These are phyloP conservation scores for Colinus virginianus DNA, from an alignment of 2,113 vertebrate species.

Conservation along the genomic window DNA sequence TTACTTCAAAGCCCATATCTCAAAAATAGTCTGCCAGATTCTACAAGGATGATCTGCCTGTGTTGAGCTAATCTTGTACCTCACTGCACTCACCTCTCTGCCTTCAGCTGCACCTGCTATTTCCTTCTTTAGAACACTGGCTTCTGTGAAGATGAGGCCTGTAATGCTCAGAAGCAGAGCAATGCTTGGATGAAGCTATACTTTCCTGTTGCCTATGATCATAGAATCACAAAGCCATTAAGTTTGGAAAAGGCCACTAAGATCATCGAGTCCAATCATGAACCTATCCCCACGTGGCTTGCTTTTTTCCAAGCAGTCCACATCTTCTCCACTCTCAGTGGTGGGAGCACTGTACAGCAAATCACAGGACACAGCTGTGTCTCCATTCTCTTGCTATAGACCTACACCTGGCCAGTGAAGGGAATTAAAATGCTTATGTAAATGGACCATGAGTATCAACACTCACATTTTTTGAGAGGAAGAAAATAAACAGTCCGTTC, in stretches of 20 bases:
- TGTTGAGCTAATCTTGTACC: neutral
- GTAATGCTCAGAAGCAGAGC: neutral
- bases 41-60: neutral
- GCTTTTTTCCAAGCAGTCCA: rapidly evolving
- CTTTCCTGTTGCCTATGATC: neutral
- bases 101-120: neutral
- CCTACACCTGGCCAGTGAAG: neutral
- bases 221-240: too few relatives aligned
- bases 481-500: neutral
- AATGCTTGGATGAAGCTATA: neutral
- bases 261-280: too few relatives aligned
- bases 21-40: neutral
- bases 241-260: too few relatives aligned
- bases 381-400: neutral
- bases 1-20: neutral
- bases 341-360: neutral
- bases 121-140: neutral
- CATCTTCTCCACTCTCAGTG: neutral
- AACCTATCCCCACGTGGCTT: neutral
- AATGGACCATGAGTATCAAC: neutral
- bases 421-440: neutral
- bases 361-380: neutral
- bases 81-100: neutral
- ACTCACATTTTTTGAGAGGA: neutral
- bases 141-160: neutral